Conservation (phyloP, 2,797 vertebrate species). For the Naso thynnoides region DNA sequence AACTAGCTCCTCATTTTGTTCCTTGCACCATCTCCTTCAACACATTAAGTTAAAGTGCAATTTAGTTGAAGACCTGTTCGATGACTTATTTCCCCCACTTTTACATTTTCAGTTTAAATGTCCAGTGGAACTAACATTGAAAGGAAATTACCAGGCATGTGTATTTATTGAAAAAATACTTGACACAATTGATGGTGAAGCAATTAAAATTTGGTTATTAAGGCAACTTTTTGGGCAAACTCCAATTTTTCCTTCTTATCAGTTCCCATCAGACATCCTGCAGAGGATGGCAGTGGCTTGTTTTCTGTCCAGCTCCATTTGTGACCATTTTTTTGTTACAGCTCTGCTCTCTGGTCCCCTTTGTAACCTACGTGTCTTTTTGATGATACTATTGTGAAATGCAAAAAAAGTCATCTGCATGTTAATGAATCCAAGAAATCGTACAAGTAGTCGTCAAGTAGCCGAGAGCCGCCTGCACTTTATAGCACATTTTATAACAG, state of each 20-base stretch:
- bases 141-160: not conserved
- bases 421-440: not conserved
- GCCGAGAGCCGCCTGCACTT: not conserved
- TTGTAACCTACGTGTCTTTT: not conserved
- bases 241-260: no score
- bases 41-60: not conserved
- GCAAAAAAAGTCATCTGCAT: not conserved
- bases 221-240: not conserved
- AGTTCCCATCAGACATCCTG: not conserved
- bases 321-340: not conserved
- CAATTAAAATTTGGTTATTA: not conserved
- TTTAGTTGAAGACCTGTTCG: not conserved
- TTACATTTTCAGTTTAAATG: not conserved
- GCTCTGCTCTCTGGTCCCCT: not conserved
- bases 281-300: not conserved
- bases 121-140: not conserved
- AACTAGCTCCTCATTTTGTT: not conserved
- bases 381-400: not conserved
- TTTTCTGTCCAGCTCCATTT: not conserved
- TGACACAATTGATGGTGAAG: not conserved
- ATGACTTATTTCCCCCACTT: not conserved
- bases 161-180: not conserved
- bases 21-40: not conserved
- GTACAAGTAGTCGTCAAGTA: not conserved
- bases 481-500: not conserved